Evolutionary conservation across 1,140 invertebrate species (phyloP), one percentile per base, ranked within the genome.

Genomic region (Littorina saxatilis): DNA sequence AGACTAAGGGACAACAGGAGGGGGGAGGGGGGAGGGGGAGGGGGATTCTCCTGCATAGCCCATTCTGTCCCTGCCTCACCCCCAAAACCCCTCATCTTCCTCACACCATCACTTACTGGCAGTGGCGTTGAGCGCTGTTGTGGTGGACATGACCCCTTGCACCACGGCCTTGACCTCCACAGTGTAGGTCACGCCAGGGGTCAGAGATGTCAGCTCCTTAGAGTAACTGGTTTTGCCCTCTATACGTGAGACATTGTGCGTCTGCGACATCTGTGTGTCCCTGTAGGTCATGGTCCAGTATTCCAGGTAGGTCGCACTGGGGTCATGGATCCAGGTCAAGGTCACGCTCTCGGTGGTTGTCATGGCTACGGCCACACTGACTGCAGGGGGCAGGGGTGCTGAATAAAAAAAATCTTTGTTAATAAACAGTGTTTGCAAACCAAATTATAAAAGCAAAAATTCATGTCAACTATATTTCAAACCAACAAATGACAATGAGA

Each of bases 91-190:
- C n/a, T n/a, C n/a, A n/a, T n/a, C n/a, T n/a, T n/a, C n/a, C n/a
- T n/a, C n/a, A n/a, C 5, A 47, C 43, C 9, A 63, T 5, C 32
- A 86, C 86, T 84, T 85, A 88, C 87, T 85, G 70, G 86, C 77
- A 43, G 86, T 87, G 1, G 81, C 83, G 61, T 83, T 81, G 7
- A 85, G 47, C 13, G 27, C 13, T 2, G 74, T 39, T 20, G 27
- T 32, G 17, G 78, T 63, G 23, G 87, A 88, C 40, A 35, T 82
- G 11, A 70, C 32, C 55, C 81, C 79, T 40, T 70, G 50, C 20
- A 84, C 82, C 13, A 80, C 40, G 70, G 83, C 85, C 35, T 32
- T 75, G 40, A 88, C 75, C 55, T 74, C 63, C 50, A 87, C 63
- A 17, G 72, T 79, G 70, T 88, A 88, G 9, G 75, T 83, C 29